Evolutionary conservation across 2,797 vertebrate species (phyloP).

Genomic region (Parambassis ranga): DNA sequence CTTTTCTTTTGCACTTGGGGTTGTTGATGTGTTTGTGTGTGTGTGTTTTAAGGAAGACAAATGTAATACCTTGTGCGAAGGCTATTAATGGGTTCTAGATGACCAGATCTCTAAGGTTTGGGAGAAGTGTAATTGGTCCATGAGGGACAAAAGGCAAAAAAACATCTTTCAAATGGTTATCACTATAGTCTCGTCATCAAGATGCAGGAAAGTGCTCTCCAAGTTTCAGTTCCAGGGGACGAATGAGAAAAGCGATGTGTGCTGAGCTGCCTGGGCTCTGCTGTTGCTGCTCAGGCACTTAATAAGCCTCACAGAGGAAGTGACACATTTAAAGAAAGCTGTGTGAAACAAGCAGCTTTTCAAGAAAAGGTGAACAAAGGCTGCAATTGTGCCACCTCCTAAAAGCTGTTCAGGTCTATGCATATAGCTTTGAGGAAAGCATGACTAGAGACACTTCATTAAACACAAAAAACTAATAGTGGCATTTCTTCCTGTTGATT

Average conservation of each 20-base stretch:
- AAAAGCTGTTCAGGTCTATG: constrained; percentile 21
- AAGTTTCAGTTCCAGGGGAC: constrained; percentile 43
- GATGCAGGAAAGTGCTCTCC: constrained; percentile 53
- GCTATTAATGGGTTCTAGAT: constrained; percentile 23
- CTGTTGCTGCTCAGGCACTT: constrained; percentile 30
- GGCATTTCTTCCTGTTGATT: constrained; percentile 5
- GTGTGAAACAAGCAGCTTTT: constrained; percentile 41
- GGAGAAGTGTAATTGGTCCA: constrained; percentile 58
- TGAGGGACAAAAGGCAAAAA: constrained; percentile 45
- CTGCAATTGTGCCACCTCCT: constrained; percentile 44
- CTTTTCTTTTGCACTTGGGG: neutral
- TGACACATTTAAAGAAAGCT: constrained; percentile 32
- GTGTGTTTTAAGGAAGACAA: constrained; percentile 34
- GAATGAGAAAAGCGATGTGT: constrained; percentile 46
- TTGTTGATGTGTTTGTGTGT: neutral
- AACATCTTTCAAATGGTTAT: constrained; percentile 31
- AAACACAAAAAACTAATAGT: constrained; percentile 18
- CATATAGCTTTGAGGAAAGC: constrained; percentile 8
- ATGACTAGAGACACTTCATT: constrained; percentile 33
- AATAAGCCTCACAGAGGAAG: constrained; percentile 50
- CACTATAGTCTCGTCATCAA: constrained; percentile 42
- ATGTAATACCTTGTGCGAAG: constrained; percentile 3
- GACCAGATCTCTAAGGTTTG: constrained; percentile 17
- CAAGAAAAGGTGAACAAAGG: constrained; percentile 45
- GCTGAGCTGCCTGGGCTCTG: constrained; percentile 24